Evolutionary conservation across 2,797 vertebrate species (phyloP).

Genomic region (Falco concolor): DNA sequence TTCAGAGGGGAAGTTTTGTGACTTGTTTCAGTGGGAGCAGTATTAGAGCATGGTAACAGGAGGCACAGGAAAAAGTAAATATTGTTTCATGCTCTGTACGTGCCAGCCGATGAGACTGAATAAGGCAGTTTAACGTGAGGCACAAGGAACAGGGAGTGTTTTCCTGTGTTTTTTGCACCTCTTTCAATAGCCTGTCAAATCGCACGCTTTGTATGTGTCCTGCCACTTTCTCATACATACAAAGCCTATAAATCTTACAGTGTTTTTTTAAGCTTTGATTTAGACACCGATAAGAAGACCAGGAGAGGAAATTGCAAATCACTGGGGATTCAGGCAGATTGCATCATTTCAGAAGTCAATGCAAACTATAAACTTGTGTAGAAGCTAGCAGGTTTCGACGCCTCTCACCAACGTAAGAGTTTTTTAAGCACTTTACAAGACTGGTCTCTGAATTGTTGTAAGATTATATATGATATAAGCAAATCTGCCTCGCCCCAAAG

Average conservation of each 20-base stretch:
- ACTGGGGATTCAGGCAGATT: not conserved
- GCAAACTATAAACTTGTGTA: not conserved
- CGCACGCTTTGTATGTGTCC: fast-evolving
- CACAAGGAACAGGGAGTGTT: fast-evolving
- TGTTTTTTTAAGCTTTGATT: not conserved
- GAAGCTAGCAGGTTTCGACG: not conserved
- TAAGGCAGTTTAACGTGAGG: not conserved
- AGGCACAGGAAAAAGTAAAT: not conserved
- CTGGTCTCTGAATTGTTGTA: not conserved
- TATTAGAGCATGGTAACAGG: not conserved
- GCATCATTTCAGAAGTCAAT: not conserved
- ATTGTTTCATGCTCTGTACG: not conserved
- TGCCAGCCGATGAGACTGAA: not conserved
- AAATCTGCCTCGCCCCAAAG: not conserved
- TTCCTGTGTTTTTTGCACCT: not conserved
- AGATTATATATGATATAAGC: not conserved
- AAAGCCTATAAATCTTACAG: not conserved
- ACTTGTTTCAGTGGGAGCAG: not conserved
- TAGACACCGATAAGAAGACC: not conserved
- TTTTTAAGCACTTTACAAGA: not conserved
- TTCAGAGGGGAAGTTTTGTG: not conserved
- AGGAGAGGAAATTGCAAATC: not conserved
- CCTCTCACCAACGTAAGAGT: not conserved
- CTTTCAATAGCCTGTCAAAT: not conserved
- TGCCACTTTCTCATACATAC: not conserved